These are phyloP conservation scores for Elysia crispata DNA, from an alignment of 2,888 invertebrate species.

Conservation along the genomic window DNA sequence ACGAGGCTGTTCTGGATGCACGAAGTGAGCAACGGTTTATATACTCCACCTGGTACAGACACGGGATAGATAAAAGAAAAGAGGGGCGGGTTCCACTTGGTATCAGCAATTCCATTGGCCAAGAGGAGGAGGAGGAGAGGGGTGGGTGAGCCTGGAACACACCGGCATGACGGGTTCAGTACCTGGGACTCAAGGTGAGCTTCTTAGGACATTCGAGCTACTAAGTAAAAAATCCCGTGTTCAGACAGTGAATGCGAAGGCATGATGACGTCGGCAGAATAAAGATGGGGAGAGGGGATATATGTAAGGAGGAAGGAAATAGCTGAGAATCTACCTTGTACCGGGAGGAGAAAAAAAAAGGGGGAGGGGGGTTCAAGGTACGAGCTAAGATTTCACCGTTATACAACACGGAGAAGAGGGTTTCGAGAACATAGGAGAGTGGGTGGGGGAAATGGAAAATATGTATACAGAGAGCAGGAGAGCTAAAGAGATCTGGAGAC, in stretches of 20 bases:
- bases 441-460: neutral
- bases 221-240: neutral
- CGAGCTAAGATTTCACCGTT: neutral
- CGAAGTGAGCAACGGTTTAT: conserved; percentile 17
- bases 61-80: too few species aligned
- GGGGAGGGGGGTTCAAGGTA: conserved; percentile 1
- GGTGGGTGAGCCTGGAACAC: neutral
- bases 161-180: conserved; percentile 12
- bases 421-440: neutral
- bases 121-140: conserved; percentile 47
- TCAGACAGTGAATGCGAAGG: neutral
- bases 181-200: neutral
- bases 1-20: conserved; percentile 48
- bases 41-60: conserved; percentile 24
- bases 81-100: too few species aligned
- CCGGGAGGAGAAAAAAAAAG: neutral
- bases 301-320: neutral
- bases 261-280: neutral
- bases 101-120: too few species aligned
- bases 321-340: neutral
- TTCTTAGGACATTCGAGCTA: neutral
- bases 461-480: neutral
- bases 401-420: neutral
- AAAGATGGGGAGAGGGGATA: neutral
- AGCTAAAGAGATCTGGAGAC: too few species aligned